These are phyloP conservation scores for Lomographa bimaculata DNA, from an alignment of 2,888 invertebrate species.

Conservation along the genomic window DNA sequence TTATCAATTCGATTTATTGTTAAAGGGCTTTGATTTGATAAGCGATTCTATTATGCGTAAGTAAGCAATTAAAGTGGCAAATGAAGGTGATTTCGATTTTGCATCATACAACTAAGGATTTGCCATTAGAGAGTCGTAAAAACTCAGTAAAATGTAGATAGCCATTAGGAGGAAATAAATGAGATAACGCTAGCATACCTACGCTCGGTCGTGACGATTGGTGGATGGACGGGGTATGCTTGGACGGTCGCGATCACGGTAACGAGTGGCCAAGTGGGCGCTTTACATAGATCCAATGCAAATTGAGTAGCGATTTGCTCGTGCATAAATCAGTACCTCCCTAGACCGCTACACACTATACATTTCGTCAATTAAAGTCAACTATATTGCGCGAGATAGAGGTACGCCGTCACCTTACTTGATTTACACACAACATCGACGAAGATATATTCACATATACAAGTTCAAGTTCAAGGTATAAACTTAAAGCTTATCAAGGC, in stretches of 20 bases:
- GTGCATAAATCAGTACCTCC: slow-evolving; percentile 56
- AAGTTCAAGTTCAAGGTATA: too few species aligned
- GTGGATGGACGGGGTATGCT: slow-evolving; percentile 44
- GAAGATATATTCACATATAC: slow-evolving; percentile 26
- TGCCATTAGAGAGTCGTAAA: slow-evolving; percentile 8
- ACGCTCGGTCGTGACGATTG: slow-evolving; percentile 60
- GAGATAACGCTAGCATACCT: slow-evolving; percentile 47
- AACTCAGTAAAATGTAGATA: slow-evolving; percentile 24
- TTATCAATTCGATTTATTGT: slow-evolving; percentile 40
- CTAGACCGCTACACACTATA: slow-evolving; percentile 42
- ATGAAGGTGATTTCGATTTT: slow-evolving; percentile 7
- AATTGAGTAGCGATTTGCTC: slow-evolving; percentile 68
- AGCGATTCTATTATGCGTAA: neutral
- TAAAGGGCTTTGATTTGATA: slow-evolving; percentile 31
- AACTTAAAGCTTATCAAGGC: too few species aligned
- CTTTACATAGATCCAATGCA: slow-evolving; percentile 73
- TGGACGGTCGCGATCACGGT: slow-evolving; percentile 50
- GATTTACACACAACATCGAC: slow-evolving; percentile 42
- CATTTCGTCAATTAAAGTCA: slow-evolving; percentile 71
- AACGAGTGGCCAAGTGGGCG: slow-evolving; percentile 65
- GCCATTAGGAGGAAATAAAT: slow-evolving; percentile 38
- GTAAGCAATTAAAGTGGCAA: slow-evolving; percentile 14
- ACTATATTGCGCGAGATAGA: slow-evolving; percentile 55
- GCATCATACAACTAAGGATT: slow-evolving; percentile 1
- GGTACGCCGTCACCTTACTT: slow-evolving; percentile 40